These are phyloP conservation scores for Calliopsis andreniformis DNA, from an alignment of 1,140 invertebrate genomes.

Conservation along the genomic window DNA sequence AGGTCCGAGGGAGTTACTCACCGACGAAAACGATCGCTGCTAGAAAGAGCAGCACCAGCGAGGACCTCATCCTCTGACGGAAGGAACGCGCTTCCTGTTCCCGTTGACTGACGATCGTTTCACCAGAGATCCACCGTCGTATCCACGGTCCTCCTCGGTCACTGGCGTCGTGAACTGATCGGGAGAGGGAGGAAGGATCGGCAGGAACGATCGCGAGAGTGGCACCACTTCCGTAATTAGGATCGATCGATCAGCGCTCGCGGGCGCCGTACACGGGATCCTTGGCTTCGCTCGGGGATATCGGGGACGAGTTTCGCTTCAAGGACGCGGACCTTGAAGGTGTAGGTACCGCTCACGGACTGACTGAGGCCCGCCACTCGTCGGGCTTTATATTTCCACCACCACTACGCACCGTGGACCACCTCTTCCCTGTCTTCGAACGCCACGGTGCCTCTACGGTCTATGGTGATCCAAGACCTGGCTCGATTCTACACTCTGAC, in stretches of 20 bases:
- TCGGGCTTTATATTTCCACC: constrained; percentile 81
- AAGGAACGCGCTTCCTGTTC: constrained; percentile 7
- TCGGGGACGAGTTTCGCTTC: constrained; percentile 39
- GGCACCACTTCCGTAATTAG: constrained; percentile 12
- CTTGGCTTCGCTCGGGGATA: neutral
- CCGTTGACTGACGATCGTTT: constrained; percentile 1
- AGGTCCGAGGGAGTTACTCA: constrained; percentile 64
- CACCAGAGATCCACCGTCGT: constrained; percentile 18
- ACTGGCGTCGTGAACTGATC: constrained; percentile 24
- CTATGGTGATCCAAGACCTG: constrained; percentile 44
- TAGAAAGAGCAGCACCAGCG: constrained; percentile 71
- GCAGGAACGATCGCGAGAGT: neutral
- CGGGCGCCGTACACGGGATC: constrained; percentile 19
- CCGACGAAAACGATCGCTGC: constrained; percentile 67
- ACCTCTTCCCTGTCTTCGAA: constrained; percentile 65
- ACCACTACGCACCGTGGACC: constrained; percentile 68
- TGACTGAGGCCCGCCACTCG: constrained; percentile 76
- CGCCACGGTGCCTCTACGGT: constrained; percentile 22
- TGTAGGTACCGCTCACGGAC: constrained; percentile 78
- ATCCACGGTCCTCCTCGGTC: constrained; percentile 29
- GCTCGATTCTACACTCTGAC: constrained; percentile 1
- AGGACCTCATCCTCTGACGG: constrained; percentile 70
- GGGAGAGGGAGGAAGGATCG: neutral
- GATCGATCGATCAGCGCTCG: constrained; percentile 7
- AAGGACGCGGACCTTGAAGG: constrained; percentile 76